Evolutionary conservation across 2,888 invertebrate species (phyloP), one percentile per base, ranked within the genome.

Genomic region (Imbricaverruca yamaguchii): DNA sequence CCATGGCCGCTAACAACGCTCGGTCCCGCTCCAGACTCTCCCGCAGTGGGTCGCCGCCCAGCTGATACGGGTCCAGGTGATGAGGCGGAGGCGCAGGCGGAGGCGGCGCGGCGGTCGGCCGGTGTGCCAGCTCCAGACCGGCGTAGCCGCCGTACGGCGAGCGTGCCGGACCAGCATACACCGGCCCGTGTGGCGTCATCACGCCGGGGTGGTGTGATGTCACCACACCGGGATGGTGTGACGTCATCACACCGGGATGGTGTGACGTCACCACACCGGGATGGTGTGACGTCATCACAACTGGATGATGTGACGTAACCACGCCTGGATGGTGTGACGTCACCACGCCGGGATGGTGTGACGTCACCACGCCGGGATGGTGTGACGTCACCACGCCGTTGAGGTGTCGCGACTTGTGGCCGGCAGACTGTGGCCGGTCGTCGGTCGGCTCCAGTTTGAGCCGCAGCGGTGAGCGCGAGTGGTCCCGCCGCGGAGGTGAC

Each of bases 401-500:
- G 15, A 69, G 12, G 39, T 69, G 39, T 6, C 69, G 69, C 55
- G 53, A 21, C 55, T 55, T 53, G 53, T 74, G 74, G 18, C 55
- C 74, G 74, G 55, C 74, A 15, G 74, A 74, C 55, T 21, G 74
- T 2, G 74, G 74, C 74, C 74, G 74, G 21, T 74, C 74, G 57
- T 80, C 61, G n/a, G 61, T 10, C 25, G 59, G 80, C 59, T 80
- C 61, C 39, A n/a, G 23, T 39, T 56, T 74, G 18, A 77, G 69
- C 39, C 57, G 74, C 21, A 81, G 69, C n/a, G 82, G 82, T 1
- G 82, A 82, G 12, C 82, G 79, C n/a, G 81, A 81, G 21, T 80
- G 61, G 65, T 82, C 82, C 18, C 82, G 55, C 13, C 82, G 82
- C 53, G 81, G 67, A 13, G 81, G 81, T 0, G 69, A 39, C n/a